Conservation (phyloP, 2,797 vertebrate genomes). For the Centroberyx gerrardi region DNA sequence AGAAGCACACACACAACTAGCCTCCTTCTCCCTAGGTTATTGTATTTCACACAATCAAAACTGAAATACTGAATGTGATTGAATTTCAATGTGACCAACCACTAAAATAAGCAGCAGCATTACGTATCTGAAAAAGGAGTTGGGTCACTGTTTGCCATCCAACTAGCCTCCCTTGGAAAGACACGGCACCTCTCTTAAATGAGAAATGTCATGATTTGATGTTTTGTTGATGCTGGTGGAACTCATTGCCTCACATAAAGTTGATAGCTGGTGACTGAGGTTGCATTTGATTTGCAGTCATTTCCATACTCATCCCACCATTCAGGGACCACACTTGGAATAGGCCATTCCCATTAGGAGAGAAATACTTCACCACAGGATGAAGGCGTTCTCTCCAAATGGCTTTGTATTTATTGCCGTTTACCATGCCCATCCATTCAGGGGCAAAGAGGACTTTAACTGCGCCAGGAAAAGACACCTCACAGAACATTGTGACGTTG, state of each 20-base stretch:
- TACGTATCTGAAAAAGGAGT: background rate
- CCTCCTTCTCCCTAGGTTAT: background rate
- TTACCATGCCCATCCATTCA: background rate
- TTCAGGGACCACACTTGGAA: slow-evolving; percentile 15
- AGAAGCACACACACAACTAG: background rate
- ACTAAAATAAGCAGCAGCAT: background rate
- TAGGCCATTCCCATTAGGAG: slow-evolving; percentile 25
- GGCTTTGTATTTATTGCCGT: slow-evolving; percentile 14
- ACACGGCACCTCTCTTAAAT: background rate
- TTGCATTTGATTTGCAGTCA: slow-evolving; percentile 17
- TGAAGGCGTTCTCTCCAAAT: background rate
- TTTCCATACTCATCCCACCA: slow-evolving; percentile 10
- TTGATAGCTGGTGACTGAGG: background rate
- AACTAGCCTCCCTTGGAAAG: background rate
- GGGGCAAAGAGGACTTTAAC: background rate
- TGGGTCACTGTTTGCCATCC: background rate
- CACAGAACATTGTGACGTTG: background rate
- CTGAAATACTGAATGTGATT: background rate
- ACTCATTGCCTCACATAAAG: no score
- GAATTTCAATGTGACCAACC: background rate
- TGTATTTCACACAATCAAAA: background rate
- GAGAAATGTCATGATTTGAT: slow-evolving; percentile 8
- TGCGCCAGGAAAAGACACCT: background rate
- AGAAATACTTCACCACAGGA: slow-evolving; percentile 9
- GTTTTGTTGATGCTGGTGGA: slow-evolving; percentile 5